Evolutionary conservation across 2,797 vertebrate species (phyloP).

Genomic region (Callimico goeldii): DNA sequence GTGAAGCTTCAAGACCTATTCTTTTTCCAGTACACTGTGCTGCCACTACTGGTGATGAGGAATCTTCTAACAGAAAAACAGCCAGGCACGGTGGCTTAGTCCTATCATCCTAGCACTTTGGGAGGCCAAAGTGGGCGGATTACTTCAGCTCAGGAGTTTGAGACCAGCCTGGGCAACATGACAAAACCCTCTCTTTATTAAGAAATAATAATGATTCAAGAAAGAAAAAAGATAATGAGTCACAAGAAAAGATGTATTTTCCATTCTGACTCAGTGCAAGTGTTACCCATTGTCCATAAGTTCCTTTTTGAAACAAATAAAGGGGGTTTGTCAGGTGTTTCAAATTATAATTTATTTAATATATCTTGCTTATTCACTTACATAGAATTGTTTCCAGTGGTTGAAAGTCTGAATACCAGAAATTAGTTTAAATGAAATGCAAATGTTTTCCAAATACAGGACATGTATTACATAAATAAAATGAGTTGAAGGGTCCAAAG

Average conservation of each 20-base stretch:
- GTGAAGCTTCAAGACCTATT: neutral
- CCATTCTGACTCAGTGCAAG: neutral
- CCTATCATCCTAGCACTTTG: too few species aligned
- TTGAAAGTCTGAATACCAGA: neutral
- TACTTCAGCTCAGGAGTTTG: too few species aligned
- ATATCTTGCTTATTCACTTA: neutral
- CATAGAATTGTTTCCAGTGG: neutral
- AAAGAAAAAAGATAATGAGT: neutral
- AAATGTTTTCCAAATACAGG: neutral
- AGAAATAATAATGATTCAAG: too few species aligned
- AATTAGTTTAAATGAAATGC: neutral
- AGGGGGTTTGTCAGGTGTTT: neutral
- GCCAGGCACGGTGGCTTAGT: too few species aligned
- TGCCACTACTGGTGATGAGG: rapidly evolving
- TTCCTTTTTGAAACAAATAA: neutral
- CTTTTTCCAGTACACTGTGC: neutral
- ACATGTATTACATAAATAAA: neutral
- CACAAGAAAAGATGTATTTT: neutral
- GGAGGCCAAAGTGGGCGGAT: too few species aligned
- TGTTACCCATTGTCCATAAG: neutral
- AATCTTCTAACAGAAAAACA: neutral
- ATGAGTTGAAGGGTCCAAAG: neutral
- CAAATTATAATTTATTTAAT: neutral
- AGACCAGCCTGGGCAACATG: too few species aligned
- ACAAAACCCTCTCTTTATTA: too few species aligned